Evolutionary conservation across 2,797 vertebrate genomes (phyloP), one percentile per base, ranked within the genome.

Genomic region (Semotilus atromaculatus): DNA sequence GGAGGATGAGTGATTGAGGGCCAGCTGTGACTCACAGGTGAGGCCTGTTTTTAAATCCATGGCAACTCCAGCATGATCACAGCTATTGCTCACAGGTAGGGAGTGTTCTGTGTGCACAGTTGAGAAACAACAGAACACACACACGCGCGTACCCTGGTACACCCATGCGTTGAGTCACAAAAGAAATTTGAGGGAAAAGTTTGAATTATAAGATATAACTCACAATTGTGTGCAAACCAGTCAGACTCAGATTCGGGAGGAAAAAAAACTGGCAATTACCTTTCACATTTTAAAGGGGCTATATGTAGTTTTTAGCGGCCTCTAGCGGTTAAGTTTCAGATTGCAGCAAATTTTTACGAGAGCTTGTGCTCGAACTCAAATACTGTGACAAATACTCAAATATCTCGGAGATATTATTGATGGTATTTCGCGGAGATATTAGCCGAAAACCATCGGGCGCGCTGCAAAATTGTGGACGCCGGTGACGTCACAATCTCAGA

Each of bases 101-200:
- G 88, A 73, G 86, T 88, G 88, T 88, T 74, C 23, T 82, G 51
- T 80, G 91, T 86, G 92, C 66, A 91, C 83, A 86, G 80, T 79
- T 21, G 80, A 85, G 85, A 58, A 84, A 90, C 89, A 64, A 85
- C 77, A 60, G 58, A 71, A 89, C 73, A 55, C 89, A 80, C 79
- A 89, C 58, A 23, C 48, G 64, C 88, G n/a, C 40, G 40, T 72
- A 13, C 82, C 82, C 73, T 55, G 29, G 14, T 66, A 88, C 81
- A 79, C 86, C 78, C 76, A 58, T 81, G 66, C 76, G 86, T 89
- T 92, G 92, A 94, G 90, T 94, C 93, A 94, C 90, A 83, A 87
- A 88, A 48, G 13, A 16, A 29, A 29, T 16, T 62, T 29, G 5
- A 60, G 58, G 4, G 5, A 60, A 29, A 62, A 29, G 2, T 62